phyloP scores from a whole-genome alignment of 2,797 vertebrate genomes.

The Tauraco hartlaubi region DNA sequence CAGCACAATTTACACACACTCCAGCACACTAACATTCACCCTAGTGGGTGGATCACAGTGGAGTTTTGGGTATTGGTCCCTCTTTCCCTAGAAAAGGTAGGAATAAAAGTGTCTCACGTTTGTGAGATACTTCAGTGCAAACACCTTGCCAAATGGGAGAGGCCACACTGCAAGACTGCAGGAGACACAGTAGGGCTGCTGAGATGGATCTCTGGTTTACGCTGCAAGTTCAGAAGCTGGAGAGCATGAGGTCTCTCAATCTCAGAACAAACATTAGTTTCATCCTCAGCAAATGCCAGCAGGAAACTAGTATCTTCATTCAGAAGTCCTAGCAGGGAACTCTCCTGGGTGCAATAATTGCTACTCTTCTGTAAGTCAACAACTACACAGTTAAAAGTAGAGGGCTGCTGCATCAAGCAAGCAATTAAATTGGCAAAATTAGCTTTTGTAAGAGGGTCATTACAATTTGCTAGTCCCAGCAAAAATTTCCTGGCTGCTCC shows the following conservation, averaged over 20 bases:
- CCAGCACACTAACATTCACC: neutral
- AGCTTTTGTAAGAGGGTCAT: slow-evolving; percentile 55
- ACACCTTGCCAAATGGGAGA: neutral
- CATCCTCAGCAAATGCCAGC: slow-evolving; percentile 53
- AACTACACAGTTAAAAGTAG: slow-evolving; percentile 54
- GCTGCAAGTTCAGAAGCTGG: neutral
- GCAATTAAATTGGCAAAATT: slow-evolving; percentile 67
- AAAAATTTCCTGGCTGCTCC: slow-evolving; percentile 38
- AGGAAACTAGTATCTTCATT: slow-evolving; percentile 49
- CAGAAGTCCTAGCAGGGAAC: slow-evolving; percentile 45
- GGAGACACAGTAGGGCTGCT: neutral
- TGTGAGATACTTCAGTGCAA: neutral
- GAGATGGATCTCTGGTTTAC: neutral
- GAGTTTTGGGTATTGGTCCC: neutral
- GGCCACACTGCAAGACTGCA: neutral
- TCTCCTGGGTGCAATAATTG: slow-evolving; percentile 55
- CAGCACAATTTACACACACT: neutral
- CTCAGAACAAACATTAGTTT: slow-evolving; percentile 55
- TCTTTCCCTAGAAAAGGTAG: neutral
- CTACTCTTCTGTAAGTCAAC: slow-evolving; percentile 46
- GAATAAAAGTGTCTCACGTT: neutral
- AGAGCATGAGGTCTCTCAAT: neutral
- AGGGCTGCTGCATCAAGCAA: slow-evolving; percentile 47
- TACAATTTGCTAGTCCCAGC: slow-evolving; percentile 45
- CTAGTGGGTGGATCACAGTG: neutral